Evolutionary conservation across 2,888 invertebrate genomes (phyloP).

Genomic region (Elysia crispata): DNA sequence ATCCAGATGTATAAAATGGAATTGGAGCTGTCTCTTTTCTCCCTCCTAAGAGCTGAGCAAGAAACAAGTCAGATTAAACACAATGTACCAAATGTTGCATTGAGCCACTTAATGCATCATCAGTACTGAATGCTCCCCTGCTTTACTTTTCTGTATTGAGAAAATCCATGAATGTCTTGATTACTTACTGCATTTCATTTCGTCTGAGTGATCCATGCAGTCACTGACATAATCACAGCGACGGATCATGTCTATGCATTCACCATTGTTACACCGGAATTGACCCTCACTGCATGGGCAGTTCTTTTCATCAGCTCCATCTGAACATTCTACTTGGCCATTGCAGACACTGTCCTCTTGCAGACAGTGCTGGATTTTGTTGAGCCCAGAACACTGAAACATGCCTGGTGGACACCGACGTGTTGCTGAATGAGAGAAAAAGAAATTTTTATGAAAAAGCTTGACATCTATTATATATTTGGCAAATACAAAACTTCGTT

Average conservation of each 20-base stretch:
- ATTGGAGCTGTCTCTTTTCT: too few relatives aligned
- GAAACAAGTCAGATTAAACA: too few relatives aligned
- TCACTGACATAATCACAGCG: constrained; percentile 82
- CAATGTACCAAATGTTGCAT: too few relatives aligned
- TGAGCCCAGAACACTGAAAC: constrained; percentile 81
- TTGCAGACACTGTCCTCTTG: constrained; percentile 85
- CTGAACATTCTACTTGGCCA: constrained; percentile 67
- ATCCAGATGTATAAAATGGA: too few relatives aligned
- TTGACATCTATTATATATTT: too few relatives aligned
- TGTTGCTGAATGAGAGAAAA: constrained; percentile 60
- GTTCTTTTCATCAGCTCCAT: constrained; percentile 64
- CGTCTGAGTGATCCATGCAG: constrained; percentile 83
- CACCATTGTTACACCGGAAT: constrained; percentile 74
- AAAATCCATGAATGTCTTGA: not conserved
- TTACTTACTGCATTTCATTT: constrained; percentile 78
- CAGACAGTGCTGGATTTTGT: constrained; percentile 82
- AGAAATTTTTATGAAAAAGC: too few relatives aligned
- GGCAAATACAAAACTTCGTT: too few relatives aligned
- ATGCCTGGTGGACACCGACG: constrained; percentile 79
- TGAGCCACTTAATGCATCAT: too few relatives aligned
- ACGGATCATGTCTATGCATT: constrained; percentile 74
- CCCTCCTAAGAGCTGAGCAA: too few relatives aligned
- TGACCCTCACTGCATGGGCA: constrained; percentile 66
- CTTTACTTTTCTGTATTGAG: too few relatives aligned
- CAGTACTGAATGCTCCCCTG: too few relatives aligned